A percentile compares a stretch with the other conserved stretches of the same genome.
phyloP scores from a whole-genome alignment of 53 echinoderm and acorn worm genomes.

The Holothuria leucospilota region DNA sequence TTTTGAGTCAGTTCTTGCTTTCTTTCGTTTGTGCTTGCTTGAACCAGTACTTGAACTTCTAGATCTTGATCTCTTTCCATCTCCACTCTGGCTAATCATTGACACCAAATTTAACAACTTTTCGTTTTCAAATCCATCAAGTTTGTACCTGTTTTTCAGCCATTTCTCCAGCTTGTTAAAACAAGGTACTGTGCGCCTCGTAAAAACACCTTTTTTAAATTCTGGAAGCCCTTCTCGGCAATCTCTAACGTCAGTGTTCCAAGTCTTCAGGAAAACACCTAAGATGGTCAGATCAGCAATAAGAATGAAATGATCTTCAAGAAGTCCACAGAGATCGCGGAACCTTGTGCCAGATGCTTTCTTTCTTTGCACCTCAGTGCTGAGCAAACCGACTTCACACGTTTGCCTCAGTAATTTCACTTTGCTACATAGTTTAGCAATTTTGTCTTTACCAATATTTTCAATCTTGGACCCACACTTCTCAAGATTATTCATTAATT shows the following conservation, averaged over 20 bases:
- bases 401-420: background rate
- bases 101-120: conserved; percentile 5
- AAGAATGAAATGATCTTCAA: conserved; percentile 35
- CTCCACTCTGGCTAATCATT: background rate
- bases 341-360: conserved; percentile 4
- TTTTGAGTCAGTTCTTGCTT: background rate
- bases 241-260: background rate
- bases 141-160: conserved; percentile 28
- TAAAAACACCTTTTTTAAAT: conserved; percentile 21
- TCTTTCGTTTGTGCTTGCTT: conserved; percentile 8
- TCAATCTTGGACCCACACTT: background rate
- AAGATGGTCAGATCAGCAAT: conserved; percentile 22
- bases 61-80: conserved; percentile 27
- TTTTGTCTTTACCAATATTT: background rate
- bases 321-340: background rate
- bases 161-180: conserved; percentile 25
- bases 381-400: conserved; percentile 14
- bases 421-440: no score
- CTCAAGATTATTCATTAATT: background rate
- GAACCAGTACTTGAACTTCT: conserved; percentile 36
- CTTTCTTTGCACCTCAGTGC: conserved; percentile 34
- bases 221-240: background rate
- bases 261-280: conserved; percentile 16
- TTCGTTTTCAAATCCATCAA: conserved; percentile 31
- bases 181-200: background rate